Evolutionary conservation across 2,888 invertebrate species (phyloP), one percentile per base, ranked within the genome.

Genomic region (Lacanobia wlatinum): DNA sequence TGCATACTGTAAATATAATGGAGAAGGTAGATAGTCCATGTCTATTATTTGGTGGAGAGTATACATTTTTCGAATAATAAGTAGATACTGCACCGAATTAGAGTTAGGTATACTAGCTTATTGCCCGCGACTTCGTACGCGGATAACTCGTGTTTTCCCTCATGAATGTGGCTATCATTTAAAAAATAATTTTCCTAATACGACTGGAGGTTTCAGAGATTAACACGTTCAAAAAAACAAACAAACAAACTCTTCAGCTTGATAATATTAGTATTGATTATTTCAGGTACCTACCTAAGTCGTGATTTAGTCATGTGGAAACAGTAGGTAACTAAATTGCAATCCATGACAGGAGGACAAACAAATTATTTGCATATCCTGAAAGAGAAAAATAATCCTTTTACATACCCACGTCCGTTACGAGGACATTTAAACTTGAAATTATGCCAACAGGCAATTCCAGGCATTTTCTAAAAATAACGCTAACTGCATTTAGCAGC

Each of bases 391-490:
- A 28, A 23, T 16, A 55, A 28, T 6, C 16, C 16, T 5, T 46
- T 50, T 50, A 50, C 8, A 50, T 9, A 21, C 52, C n/a, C 10
- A 52, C n/a, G 34, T 56, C 10, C 9, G 6, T 18, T 1, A 52
- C 21, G 74, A 59, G 40, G 12, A 52, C 74, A 70, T 21, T 21
- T 40, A 38, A 16, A 56, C 38, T 10, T 28, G 56, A 9, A 70
- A 55, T 56, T 72, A 12, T 43, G 70, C 28, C 56, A 40, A 43
- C 69, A 21, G 21, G 28, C 23, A 16, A 53, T 14, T 0, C 16
- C 75, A n/a, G 4, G 23, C 16, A 46, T 28, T 46, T 46, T 75
- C n/a, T 75, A 55, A 53, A 75, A 62, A 53, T 75, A 72, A 53
- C 64, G 3, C 14, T 21, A 38, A 8, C 9, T 53, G 52, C 52